Percentiles rank a stretch among this genome's conserved stretches.
Conservation (phyloP, 2,113 vertebrate species). For the Mesoclemmys tuberculata region DNA sequence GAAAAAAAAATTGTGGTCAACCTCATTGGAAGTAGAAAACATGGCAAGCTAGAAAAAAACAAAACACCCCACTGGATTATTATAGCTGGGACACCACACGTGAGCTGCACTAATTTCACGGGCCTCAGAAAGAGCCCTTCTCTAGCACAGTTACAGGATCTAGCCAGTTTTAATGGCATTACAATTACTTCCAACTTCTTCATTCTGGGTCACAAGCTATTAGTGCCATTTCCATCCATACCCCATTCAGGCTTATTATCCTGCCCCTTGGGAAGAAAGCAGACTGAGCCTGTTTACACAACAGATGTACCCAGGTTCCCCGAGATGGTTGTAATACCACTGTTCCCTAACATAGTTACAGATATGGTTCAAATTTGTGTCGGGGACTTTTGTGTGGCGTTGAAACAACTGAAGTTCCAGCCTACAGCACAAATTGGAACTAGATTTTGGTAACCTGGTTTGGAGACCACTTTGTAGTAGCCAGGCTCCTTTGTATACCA, state of each 20-base stretch:
- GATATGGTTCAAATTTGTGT: not conserved
- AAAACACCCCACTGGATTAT: not conserved
- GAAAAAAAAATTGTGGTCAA: conserved; percentile 77
- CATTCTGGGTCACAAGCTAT: not conserved
- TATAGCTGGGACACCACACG: not conserved
- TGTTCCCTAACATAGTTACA: not conserved
- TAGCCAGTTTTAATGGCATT: not conserved
- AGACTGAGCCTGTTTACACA: not conserved
- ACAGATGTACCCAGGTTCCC: not conserved
- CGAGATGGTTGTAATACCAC: not conserved
- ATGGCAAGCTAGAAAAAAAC: not conserved
- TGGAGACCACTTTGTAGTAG: not conserved
- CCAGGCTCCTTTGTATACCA: not conserved
- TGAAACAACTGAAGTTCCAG: not conserved
- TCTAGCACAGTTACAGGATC: not conserved
- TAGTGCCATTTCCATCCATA: conserved; percentile 4
- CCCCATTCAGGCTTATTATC: conserved; percentile 13
- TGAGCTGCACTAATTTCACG: not conserved
- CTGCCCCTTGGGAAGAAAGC: not conserved
- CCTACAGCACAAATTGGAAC: not conserved
- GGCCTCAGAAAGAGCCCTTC: not conserved
- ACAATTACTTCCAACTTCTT: not conserved
- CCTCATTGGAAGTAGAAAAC: conserved; percentile 4
- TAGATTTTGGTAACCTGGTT: not conserved
- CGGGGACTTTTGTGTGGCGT: not conserved